A percentile compares a stretch with the other conserved stretches of the same genome.
These are phyloP conservation scores for Phoxinus dragarum DNA, from an alignment of 2,797 vertebrate genomes.

Conservation along the genomic window DNA sequence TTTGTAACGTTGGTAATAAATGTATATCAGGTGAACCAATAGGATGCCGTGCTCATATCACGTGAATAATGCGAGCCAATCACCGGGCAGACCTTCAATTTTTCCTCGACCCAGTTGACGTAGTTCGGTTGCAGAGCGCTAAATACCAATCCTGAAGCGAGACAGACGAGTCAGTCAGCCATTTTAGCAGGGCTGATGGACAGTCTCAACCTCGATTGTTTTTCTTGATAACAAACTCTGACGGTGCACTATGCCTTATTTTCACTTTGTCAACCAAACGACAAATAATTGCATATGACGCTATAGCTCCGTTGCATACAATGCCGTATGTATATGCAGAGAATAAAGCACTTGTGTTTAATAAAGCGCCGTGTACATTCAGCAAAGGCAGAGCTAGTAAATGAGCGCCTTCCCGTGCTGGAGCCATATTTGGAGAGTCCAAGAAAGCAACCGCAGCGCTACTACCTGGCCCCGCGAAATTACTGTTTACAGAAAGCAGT, in stretches of 20 bases:
- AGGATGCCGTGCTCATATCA: conserved; percentile 31
- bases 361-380: conserved; percentile 44
- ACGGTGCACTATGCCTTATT: conserved; percentile 64
- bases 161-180: conserved; percentile 85
- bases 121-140: conserved; percentile 82
- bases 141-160: conserved; percentile 80
- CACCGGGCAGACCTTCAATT: conserved; percentile 52
- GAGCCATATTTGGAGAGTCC: conserved; percentile 42
- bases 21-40: conserved; percentile 50
- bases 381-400: conserved; percentile 14
- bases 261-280: conserved; percentile 66
- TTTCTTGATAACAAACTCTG: conserved; percentile 30
- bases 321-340: conserved; percentile 6
- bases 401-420: conserved; percentile 35
- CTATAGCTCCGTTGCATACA: conserved; percentile 29
- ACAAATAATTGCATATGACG: conserved; percentile 59
- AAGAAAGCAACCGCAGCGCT: not conserved
- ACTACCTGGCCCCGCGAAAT: not conserved
- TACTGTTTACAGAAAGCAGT: not conserved
- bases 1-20: conserved; percentile 24
- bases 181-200: conserved; percentile 80
- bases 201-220: conserved; percentile 56
- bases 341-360: conserved; percentile 27
- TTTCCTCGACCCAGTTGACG: conserved; percentile 68
- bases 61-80: conserved; percentile 65